A percentile compares a stretch with the other conserved stretches of the same genome.
Evolutionary conservation across 2,888 invertebrate genomes (phyloP).

Genomic region (Lepidochrysops patricia): DNA sequence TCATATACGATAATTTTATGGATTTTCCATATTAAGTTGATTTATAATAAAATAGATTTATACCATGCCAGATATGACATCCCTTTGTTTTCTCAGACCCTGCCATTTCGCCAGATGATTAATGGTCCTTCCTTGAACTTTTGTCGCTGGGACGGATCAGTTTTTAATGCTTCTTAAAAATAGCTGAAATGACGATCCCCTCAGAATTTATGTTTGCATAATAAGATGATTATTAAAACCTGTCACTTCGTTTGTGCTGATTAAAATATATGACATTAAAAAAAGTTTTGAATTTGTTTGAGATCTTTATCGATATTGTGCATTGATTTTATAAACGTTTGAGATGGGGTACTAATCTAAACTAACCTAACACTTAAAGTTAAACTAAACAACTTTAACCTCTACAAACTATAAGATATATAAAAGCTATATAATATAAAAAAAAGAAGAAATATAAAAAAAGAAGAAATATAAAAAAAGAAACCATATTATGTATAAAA

Average conservation of each 20-base stretch:
- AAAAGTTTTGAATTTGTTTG: not conserved
- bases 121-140: conserved; percentile 25
- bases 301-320: not conserved
- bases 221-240: conserved; percentile 2
- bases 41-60: conserved; percentile 13
- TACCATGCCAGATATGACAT: conserved; percentile 20
- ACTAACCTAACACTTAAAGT: too few species aligned
- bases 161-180: conserved; percentile 27
- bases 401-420: too few species aligned
- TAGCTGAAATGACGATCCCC: conserved; percentile 22
- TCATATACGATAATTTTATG: not conserved
- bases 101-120: conserved; percentile 26
- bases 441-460: too few species aligned
- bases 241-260: not conserved
- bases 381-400: too few species aligned
- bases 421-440: not conserved
- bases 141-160: conserved; percentile 24
- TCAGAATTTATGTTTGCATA: conserved; percentile 11
- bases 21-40: not conserved
- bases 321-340: too few species aligned
- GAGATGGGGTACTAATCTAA: too few species aligned
- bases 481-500: too few species aligned
- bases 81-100: conserved; percentile 27
- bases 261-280: not conserved
- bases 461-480: too few species aligned